Conservation (phyloP, 2,113 vertebrate genomes). For the Ailuropoda melanoleuca region DNA sequence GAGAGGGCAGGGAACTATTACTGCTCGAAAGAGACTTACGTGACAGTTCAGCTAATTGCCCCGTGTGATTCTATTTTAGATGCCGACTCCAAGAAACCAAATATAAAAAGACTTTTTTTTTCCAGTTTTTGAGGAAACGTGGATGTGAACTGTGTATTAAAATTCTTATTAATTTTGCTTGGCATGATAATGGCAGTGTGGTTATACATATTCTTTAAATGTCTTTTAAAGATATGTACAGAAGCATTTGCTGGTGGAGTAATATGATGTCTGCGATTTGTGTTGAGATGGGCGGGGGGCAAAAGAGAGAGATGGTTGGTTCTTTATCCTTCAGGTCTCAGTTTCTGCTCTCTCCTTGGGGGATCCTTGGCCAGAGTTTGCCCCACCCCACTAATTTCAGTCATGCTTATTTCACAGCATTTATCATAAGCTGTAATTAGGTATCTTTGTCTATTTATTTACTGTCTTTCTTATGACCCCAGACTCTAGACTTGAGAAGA, state of each 20-base stretch:
- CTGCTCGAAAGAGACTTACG: not conserved
- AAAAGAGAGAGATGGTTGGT: not conserved
- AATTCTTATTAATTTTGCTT: not conserved
- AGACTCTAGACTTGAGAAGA: not conserved
- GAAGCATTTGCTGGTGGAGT: not conserved
- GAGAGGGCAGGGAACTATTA: not conserved
- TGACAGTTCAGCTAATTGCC: not conserved
- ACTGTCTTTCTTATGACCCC: not conserved
- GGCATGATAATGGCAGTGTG: not conserved
- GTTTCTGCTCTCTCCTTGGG: not conserved
- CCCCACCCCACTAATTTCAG: not conserved
- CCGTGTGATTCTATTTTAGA: not conserved
- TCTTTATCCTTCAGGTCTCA: not conserved
- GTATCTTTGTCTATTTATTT: not conserved
- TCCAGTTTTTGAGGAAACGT: not conserved
- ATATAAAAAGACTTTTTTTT: not conserved
- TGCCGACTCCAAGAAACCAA: not conserved
- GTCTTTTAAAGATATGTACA: not conserved
- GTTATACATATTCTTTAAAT: not conserved
- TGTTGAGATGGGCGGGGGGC: not conserved
- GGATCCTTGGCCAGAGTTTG: not conserved
- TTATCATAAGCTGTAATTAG: not conserved
- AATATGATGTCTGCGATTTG: not conserved
- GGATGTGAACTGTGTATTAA: not conserved
- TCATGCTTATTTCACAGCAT: not conserved